Conservation (phyloP, 2,797 vertebrate species). For the Margarornis squamiger region DNA sequence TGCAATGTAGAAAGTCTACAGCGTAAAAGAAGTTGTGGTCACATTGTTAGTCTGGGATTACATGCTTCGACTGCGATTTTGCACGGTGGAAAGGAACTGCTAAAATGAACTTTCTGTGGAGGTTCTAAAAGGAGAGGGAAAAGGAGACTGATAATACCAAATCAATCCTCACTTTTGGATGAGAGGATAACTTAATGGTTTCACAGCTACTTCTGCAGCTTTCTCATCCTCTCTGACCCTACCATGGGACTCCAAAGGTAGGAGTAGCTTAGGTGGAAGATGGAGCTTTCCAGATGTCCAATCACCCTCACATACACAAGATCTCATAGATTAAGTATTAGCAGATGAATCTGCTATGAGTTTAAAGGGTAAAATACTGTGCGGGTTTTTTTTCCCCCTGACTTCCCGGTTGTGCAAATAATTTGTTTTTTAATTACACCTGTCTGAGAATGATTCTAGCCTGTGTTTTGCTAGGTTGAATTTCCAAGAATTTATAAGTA, state of each 20-base stretch:
- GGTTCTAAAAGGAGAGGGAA: neutral
- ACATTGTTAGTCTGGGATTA: neutral
- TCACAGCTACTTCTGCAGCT: neutral
- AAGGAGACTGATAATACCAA: neutral
- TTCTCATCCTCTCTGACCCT: neutral
- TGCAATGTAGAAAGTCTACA: neutral
- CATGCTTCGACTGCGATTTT: neutral
- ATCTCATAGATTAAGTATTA: neutral
- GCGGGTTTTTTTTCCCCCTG: accelerated
- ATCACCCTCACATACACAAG: neutral
- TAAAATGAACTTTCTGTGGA: neutral
- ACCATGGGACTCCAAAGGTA: neutral
- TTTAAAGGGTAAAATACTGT: neutral
- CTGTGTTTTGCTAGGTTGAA: neutral
- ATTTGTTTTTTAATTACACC: neutral
- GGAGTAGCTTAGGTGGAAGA: neutral
- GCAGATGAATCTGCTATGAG: neutral
- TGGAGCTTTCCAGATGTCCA: neutral
- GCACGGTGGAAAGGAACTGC: neutral
- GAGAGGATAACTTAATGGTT: neutral
- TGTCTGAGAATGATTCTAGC: neutral
- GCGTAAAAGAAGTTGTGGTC: neutral
- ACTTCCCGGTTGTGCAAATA: neutral
- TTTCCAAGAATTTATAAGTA: neutral
- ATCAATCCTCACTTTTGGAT: neutral